Base-by-base conservation (phyloP, 2,888 invertebrate genomes). In the Apotomis betuletana region DNA sequence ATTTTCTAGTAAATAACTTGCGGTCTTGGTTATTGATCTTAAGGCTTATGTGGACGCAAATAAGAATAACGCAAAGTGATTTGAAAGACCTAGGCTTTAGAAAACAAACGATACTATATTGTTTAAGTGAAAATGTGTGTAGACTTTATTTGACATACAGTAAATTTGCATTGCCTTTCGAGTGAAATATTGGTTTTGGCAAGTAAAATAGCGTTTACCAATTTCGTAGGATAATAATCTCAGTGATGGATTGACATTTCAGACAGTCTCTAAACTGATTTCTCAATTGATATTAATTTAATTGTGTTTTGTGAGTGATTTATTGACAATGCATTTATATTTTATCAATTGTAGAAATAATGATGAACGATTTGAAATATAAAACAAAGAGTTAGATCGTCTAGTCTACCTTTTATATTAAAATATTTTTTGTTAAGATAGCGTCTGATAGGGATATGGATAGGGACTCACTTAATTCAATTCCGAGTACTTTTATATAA, bases 1-100 rank as follows among this genome's bases (percentile, higher is more conserved):
- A 59, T 69, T 74, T 73, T 68, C n/a, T 74, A 75, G 67, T 75
- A 67, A 74, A 71, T 64, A 67, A 67, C 27, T 58, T 46, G 49
- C 27, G 51, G 38, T 44, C 36, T 70, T 65, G 62, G 59, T 15
- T 63, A 68, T 68, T 73, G 63, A 73, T 67, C 60, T 67, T 58
- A 5, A 3, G 27, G 57, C 62, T 55, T 41, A 36, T 36, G 49
- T 55, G 13, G 8, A 13, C 9, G n/a, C 27, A 41, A 52, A 55
- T 49, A 9, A 9, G 0, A 27, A 15, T 49, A n/a, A 52, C 58
- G n/a, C 49, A 38, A 41, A 64, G 38, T 27, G 70, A 52, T 52
- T 8, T 59, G 12, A 27, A 5, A 55, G 12, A 27, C 8, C 3
- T 64, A 27, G 44, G 3, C 44, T 44, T 27, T 6, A 3, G 57